Evolutionary conservation across 2,888 invertebrate genomes (phyloP), one percentile per base, ranked within the genome.

Genomic region (Apotomis betuletana): DNA sequence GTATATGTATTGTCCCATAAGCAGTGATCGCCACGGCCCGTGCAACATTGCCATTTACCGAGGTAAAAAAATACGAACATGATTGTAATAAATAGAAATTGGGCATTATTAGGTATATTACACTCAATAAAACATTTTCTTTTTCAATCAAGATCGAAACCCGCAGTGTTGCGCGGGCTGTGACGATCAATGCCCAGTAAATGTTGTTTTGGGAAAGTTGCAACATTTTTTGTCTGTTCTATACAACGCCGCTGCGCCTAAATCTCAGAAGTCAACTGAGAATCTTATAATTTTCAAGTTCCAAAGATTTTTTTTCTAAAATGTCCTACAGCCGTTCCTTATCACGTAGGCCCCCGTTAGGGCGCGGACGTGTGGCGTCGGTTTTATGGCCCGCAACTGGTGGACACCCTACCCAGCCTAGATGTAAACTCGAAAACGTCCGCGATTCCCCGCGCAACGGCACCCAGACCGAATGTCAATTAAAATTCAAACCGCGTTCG

Each of bases 401-500:
- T 87, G 84, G 85, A 78, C 81, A 76, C 76, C 77, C 76, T 77
- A 79, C 78, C 78, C 78, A 75, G 78, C 79, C 80, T 80, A 83
- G 81, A 87, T 83, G 87, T 88, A 88, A 88, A 89, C 85, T 87
- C 85, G 86, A 87, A 90, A 90, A 91, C 85, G 87, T 87, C 85
- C 84, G 79, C 84, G 81, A 81, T 80, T 82, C 84, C 82, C 81
- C 75, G 80, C 81, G 78, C 81, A 81, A 82, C 81, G 83, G 77
- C 80, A 76, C 80, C 83, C 83, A 85, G 85, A 82, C 85, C 90
- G 90, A 91, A 89, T 89, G 91, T 92, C 93, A 92, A 94, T 94
- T 94, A 93, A 93, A 93, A 94, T 94, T 93, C 93, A 93, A 92
- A 91, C 89, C 91, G 89, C 93, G 94, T 92, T 89, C 92, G 92